Percentiles rank a stretch among this genome's conserved stretches.
Evolutionary conservation across 1,140 invertebrate genomes (phyloP).

Genomic region (Drosophila chauvacae): DNA sequence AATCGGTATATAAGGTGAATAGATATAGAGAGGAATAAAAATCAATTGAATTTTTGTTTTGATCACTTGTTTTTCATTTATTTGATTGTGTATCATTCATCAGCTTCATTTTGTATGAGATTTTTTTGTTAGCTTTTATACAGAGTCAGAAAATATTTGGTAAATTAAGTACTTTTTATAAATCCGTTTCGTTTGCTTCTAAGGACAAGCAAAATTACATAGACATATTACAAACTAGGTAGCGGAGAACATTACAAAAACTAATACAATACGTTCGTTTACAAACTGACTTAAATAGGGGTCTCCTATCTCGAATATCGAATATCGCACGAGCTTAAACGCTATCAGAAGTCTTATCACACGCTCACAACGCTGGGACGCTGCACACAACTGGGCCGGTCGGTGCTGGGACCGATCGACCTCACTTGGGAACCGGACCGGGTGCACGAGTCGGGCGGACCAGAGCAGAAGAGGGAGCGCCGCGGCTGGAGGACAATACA

Average conservation of each 20-base stretch:
- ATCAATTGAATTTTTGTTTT: slow-evolving; percentile 47
- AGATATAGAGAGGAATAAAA: neutral
- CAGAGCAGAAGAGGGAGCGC: slow-evolving; percentile 79
- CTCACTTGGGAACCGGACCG: slow-evolving; percentile 60
- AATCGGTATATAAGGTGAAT: neutral
- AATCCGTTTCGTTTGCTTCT: slow-evolving; percentile 76
- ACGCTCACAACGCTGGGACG: slow-evolving; percentile 65
- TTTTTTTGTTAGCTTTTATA: slow-evolving; percentile 61
- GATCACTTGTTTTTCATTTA: slow-evolving; percentile 65
- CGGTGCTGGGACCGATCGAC: neutral
- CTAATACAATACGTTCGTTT: slow-evolving; percentile 79
- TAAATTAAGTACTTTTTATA: slow-evolving; percentile 83
- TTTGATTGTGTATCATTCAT: slow-evolving; percentile 57
- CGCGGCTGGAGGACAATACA: slow-evolving; percentile 81
- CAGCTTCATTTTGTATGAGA: slow-evolving; percentile 72
- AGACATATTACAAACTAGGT: slow-evolving; percentile 66
- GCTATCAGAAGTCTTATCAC: slow-evolving; percentile 80
- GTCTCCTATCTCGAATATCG: slow-evolving; percentile 50
- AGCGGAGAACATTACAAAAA: slow-evolving; percentile 74
- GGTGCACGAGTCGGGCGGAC: slow-evolving; percentile 77
- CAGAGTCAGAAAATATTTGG: slow-evolving; percentile 78
- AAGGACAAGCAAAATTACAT: slow-evolving; percentile 62
- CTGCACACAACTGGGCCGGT: slow-evolving; percentile 38
- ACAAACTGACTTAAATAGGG: slow-evolving; percentile 80
- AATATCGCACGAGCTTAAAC: slow-evolving; percentile 66